Evolutionary conservation across 2,888 invertebrate genomes (phyloP), one percentile per base, ranked within the genome.

Genomic region (Ceratothoa steindachneri): DNA sequence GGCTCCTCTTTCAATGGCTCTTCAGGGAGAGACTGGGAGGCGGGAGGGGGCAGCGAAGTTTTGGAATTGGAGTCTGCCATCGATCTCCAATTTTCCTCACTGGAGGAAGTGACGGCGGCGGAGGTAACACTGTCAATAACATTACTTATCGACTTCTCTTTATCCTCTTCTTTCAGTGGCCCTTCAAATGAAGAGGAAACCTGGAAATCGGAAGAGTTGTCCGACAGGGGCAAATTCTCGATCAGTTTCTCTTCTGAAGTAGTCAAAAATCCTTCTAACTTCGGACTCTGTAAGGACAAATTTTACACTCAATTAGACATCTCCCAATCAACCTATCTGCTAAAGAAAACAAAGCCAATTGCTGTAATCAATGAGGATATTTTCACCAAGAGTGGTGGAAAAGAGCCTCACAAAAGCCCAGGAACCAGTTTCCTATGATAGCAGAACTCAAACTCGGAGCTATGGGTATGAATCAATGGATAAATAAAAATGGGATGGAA

Each of bases 201-300:
- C 24, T 60, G 60, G 27, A 60, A 60, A 60, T 60, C 60, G n/a
- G 60, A 60, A 12, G 60, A 60, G 24, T 24, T 60, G 3, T 60
- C 60, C 24, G 60, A 60, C 27, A 60, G 24, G 24, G 60, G 60
- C n/a, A 60, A 24, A 60, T 60, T 60, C 24, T 24, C 60, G 12
- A n/a, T 24, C 1, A 60, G 60, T 60, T 24, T n/a, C 1, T 60
- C 60, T 2, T 60, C 60, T 3, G 60, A 2, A 24, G 60, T 24
- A 22, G 2, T 22, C 22, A 60, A 24, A 60, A 60, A 24, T 22
- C 60, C 1, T 1, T 60, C 60, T 24, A 60, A 7, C n/a, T 60
- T 60, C 27, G 60, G 60, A 60, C 60, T 3, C 60, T 60, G 9
- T 12, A 24, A 60, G 2, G 24, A 4, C 12, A 4, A 60, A 2